Evolutionary conservation across 2,888 invertebrate species (phyloP).

Genomic region (Sabellastarte sp.): DNA sequence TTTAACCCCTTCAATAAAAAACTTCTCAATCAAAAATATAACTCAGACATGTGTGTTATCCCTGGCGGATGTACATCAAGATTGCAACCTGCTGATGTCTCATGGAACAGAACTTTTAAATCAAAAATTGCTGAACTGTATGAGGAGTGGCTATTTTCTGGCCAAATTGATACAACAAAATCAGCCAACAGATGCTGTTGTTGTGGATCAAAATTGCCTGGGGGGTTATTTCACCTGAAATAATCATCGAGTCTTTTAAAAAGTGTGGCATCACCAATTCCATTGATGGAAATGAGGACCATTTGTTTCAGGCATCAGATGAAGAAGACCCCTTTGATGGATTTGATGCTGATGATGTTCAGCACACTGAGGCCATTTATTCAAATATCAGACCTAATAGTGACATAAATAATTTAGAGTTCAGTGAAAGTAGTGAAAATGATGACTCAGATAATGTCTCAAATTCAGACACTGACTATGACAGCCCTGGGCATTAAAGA

Average conservation of each 20-base stretch:
- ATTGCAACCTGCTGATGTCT: constrained; percentile 7
- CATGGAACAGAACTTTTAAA: constrained; percentile 7
- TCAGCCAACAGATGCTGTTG: constrained; percentile 4
- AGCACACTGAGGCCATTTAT: background rate
- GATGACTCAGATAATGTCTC: too few species aligned
- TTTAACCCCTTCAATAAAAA: background rate
- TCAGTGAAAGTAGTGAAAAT: too few species aligned
- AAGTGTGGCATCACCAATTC: constrained; percentile 6
- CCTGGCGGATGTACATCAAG: constrained; percentile 5
- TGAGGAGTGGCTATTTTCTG: constrained; percentile 11
- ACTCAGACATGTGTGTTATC: constrained; percentile 3
- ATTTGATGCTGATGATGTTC: background rate
- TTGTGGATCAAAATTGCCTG: constrained; percentile 7
- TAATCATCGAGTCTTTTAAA: constrained; percentile 8
- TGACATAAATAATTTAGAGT: too few species aligned
- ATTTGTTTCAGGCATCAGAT: background rate
- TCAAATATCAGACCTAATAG: background rate
- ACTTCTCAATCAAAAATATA: background rate
- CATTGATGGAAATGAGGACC: constrained; percentile 5
- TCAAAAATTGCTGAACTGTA: background rate
- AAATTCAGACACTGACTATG: too few species aligned
- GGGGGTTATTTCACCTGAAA: constrained; percentile 4
- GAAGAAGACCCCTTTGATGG: background rate
- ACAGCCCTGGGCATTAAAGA: too few species aligned
- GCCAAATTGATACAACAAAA: background rate